Percentiles rank a stretch among this genome's conserved stretches.
These are phyloP conservation scores for Myotis planiceps DNA, from an alignment of 2,797 vertebrate species.

Conservation along the genomic window DNA sequence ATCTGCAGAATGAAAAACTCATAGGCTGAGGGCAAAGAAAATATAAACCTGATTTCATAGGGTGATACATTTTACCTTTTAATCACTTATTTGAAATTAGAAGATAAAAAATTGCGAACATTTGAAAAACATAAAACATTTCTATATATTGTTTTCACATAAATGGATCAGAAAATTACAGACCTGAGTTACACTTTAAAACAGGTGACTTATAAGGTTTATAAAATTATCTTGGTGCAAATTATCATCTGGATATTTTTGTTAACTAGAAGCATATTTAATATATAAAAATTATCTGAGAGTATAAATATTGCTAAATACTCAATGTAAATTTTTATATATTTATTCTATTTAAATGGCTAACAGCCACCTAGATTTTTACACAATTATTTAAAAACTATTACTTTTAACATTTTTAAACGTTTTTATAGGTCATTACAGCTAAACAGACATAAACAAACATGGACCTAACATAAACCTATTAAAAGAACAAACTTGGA, in stretches of 20 bases:
- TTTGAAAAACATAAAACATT: constrained; percentile 26
- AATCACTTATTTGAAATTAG: not conserved
- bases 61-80: not conserved
- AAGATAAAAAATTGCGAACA: not conserved
- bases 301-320: not conserved
- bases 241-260: not conserved
- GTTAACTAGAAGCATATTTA: not conserved
- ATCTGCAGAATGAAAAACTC: not conserved
- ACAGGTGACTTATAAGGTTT: not conserved
- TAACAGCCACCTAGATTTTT: not conserved
- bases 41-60: not conserved
- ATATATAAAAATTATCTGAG: not conserved
- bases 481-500: not conserved
- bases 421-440: not conserved
- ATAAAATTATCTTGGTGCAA: not conserved
- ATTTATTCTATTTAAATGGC: not conserved
- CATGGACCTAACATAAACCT: not conserved
- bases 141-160: not conserved
- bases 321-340: not conserved
- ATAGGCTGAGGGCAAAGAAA: not conserved
- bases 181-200: not conserved
- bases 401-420: not conserved
- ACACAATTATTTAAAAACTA: not conserved
- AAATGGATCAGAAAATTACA: not conserved
- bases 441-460: constrained; percentile 28